Evolutionary conservation across 1,140 invertebrate species (phyloP).

Genomic region (Vanessa atalanta): DNA sequence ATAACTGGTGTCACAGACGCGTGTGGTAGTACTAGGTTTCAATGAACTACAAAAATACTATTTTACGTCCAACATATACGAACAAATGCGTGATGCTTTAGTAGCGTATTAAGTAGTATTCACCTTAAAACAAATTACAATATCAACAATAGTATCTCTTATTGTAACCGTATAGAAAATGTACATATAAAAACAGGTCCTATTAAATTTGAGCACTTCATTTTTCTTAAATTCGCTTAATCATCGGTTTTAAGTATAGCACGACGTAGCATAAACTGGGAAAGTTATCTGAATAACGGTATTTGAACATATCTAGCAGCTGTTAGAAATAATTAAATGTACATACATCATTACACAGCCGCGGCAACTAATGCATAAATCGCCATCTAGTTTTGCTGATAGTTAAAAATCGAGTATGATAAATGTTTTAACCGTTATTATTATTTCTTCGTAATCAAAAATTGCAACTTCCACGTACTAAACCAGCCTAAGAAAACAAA

Average conservation of each 20-base stretch:
- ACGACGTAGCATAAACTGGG: conserved; percentile 13
- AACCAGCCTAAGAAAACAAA: too few species aligned
- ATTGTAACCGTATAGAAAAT: too few species aligned
- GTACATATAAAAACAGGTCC: neutral
- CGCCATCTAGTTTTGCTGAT: neutral
- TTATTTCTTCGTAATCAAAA: neutral
- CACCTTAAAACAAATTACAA: too few species aligned
- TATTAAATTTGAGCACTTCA: conserved; percentile 9
- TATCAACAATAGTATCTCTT: too few species aligned
- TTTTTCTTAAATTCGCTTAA: conserved; percentile 15
- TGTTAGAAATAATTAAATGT: conserved; percentile 25
- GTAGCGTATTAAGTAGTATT: too few species aligned
- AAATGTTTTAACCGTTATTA: too few species aligned
- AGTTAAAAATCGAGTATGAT: neutral
- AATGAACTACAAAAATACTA: neutral
- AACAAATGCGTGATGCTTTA: too few species aligned
- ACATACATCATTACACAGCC: conserved; percentile 3
- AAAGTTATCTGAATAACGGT: conserved; percentile 24
- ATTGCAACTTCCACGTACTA: neutral
- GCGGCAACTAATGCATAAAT: neutral
- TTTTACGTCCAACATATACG: neutral
- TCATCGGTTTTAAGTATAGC: conserved; percentile 15
- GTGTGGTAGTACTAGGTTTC: conserved; percentile 4
- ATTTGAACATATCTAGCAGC: conserved; percentile 19
- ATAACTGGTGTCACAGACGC: conserved; percentile 11